Base-by-base conservation (phyloP, 2,797 vertebrate genomes). In the Scomberomorus guttatus region DNA sequence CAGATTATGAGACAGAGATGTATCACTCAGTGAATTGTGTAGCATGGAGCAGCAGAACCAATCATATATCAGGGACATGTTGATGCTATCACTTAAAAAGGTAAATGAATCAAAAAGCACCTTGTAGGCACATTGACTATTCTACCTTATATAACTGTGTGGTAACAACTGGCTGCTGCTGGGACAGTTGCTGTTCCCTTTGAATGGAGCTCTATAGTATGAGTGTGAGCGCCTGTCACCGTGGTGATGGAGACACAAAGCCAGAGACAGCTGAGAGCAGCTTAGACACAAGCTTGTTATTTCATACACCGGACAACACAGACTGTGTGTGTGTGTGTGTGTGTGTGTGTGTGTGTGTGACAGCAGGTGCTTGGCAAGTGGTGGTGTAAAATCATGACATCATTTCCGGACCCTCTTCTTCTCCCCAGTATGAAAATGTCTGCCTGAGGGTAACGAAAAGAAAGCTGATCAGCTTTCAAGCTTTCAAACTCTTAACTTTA, bases 201-300 rank as follows among this genome's bases (percentile, higher is more conserved):
- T 89, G 68, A 87, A 88, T 82, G 59, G 74, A 72, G 69, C 58
- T 68, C 58, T 71, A 42, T 34, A 34, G 51, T 51, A 17, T 1
- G 1, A 58, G 51, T 55, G 50, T 32, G 64, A n/a, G 48, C 14
- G 55, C 27, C 83, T 72, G 88, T 86, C 55, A 13, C 75, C 10
- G n/a, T 60, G 67, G 39, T 10, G 80, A 92, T 65, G 46, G 72
- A 84, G 24, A 90, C 81, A 86, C 69, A 83, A 79, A 76, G 81
- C n/a, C 58, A 20, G 15, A 12, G 8, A 85, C 91, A 91, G 85
- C 89, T 89, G 89, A 87, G 24, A 25, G 56, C 72, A 57, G 39
- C 46, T 59, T 3, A 1, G 17, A 79, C 66, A 82, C 69, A 74
- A 44, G 57, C 66, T 50, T 25, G 25, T 37, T 52, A 75, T 80